phyloP scores from a whole-genome alignment of 1,140 invertebrate genomes.

The Drosophila pseudoobscura region DNA sequence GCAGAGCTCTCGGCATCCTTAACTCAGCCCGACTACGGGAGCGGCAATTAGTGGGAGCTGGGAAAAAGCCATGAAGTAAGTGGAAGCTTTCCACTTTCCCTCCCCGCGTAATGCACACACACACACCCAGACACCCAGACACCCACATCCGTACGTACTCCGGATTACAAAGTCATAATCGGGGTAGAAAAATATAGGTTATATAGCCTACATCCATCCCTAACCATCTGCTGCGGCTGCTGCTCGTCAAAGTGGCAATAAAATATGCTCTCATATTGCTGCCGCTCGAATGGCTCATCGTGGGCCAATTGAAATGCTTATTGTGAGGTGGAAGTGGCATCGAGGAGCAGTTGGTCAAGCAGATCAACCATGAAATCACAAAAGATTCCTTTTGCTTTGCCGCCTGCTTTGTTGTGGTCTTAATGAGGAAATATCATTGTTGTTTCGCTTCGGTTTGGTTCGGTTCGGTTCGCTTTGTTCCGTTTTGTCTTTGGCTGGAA shows the following conservation, averaged over 20 bases:
- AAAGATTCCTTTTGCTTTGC: slow-evolving; percentile 26
- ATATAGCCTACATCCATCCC: slow-evolving; percentile 18
- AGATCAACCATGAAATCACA: slow-evolving; percentile 62
- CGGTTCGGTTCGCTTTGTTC: slow-evolving; percentile 5
- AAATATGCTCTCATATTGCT: slow-evolving; percentile 66
- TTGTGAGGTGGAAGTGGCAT: slow-evolving; percentile 38
- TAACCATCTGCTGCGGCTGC: neutral
- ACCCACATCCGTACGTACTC: slow-evolving; percentile 28
- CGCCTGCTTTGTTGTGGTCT: slow-evolving; percentile 68
- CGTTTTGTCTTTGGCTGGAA: slow-evolving; percentile 29
- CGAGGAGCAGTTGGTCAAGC: slow-evolving; percentile 28
- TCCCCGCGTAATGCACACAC: slow-evolving; percentile 3
- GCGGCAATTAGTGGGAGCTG: slow-evolving; percentile 70
- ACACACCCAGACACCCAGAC: slow-evolving; percentile 18
- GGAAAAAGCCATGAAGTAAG: slow-evolving; percentile 59
- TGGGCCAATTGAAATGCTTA: slow-evolving; percentile 63
- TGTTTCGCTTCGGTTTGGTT: slow-evolving; percentile 3
- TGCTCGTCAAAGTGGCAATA: slow-evolving; percentile 77
- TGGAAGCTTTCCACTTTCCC: neutral
- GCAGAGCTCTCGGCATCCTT: slow-evolving; percentile 62
- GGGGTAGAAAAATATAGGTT: slow-evolving; percentile 70
- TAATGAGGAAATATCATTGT: slow-evolving; percentile 72
- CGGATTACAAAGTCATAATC: slow-evolving; percentile 53
- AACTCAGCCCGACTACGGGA: slow-evolving; percentile 11
- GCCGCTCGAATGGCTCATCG: slow-evolving; percentile 45